Conservation (phyloP, 2,113 vertebrate genomes). For the Ageneiosus marmoratus region DNA sequence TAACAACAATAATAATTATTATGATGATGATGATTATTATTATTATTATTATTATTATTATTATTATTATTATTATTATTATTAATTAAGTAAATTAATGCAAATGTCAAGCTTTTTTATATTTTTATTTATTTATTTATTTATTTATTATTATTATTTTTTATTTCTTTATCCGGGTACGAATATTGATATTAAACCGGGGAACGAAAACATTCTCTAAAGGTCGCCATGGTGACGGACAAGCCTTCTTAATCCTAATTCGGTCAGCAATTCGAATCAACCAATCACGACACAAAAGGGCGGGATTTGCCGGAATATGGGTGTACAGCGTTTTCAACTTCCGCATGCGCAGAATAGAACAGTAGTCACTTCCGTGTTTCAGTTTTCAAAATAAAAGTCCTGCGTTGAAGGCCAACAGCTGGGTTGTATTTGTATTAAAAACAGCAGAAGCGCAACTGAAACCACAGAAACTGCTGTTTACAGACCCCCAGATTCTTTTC, state of each 20-base stretch:
- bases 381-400: constrained; percentile 37
- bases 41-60: too few species aligned
- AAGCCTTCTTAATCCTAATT: too few species aligned
- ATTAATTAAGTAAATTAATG: too few species aligned
- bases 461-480: background rate
- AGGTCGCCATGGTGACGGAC: background rate
- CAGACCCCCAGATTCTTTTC: background rate
- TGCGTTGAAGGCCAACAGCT: background rate
- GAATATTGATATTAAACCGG: too few species aligned
- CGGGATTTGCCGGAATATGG: background rate
- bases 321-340: background rate
- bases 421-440: background rate
- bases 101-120: too few species aligned
- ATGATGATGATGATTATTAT: too few species aligned
- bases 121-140: too few species aligned
- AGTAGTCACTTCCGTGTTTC: too few species aligned
- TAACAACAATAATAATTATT: too few species aligned
- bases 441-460: background rate
- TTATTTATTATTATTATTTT: too few species aligned
- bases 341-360: background rate
- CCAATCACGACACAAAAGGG: background rate
- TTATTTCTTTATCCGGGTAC: background rate
- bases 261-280: background rate
- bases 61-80: too few species aligned
- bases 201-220: background rate